phyloP scores from a whole-genome alignment of 2,113 vertebrate genomes.

The Mustela nigripes region DNA sequence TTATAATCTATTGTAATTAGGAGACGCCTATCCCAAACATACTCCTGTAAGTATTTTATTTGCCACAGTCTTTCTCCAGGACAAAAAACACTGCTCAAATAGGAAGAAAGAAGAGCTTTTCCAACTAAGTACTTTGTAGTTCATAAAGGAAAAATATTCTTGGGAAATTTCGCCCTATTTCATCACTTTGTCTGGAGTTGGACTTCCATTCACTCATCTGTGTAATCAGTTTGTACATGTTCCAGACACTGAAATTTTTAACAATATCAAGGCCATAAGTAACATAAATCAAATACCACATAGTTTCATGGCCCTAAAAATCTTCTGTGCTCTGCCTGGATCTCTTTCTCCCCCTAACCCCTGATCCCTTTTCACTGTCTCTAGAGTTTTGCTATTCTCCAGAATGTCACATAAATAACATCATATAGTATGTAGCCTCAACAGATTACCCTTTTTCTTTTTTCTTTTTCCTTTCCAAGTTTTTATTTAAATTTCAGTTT shows the following conservation, averaged over 20 bases:
- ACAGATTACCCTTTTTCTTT: background rate
- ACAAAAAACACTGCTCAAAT: background rate
- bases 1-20: background rate
- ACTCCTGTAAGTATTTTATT: background rate
- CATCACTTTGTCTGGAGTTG: background rate
- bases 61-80: background rate
- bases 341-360: background rate
- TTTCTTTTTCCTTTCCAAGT: background rate
- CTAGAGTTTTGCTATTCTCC: background rate
- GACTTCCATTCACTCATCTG: background rate
- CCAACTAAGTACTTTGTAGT: background rate
- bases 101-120: conserved; percentile 28
- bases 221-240: background rate
- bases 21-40: background rate
- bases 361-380: background rate
- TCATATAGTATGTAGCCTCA: background rate
- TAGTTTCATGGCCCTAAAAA: background rate
- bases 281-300: background rate
- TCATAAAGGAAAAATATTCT: background rate
- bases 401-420: background rate
- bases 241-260: background rate
- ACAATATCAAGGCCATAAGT: background rate
- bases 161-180: background rate
- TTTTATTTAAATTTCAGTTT: background rate
- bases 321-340: background rate